phyloP scores from a whole-genome alignment of 2,113 vertebrate genomes.

The Rafetus swinhoei region DNA sequence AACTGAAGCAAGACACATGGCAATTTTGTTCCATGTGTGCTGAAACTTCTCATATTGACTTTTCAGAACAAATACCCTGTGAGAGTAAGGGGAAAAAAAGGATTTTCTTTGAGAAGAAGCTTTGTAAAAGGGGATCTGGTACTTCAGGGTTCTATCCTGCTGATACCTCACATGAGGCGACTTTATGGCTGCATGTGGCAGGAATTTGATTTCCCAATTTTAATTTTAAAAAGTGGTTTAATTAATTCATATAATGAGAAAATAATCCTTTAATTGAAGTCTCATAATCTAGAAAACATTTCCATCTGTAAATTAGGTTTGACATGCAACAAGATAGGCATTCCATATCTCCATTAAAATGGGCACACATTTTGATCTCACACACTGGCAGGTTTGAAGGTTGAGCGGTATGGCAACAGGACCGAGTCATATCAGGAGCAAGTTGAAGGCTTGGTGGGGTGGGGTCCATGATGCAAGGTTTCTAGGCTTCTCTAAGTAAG shows the following conservation, averaged over 20 bases:
- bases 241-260: neutral
- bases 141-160: neutral
- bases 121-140: neutral
- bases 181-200: neutral
- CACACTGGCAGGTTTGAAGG: neutral
- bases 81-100: neutral
- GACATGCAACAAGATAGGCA: neutral
- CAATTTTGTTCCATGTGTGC: neutral
- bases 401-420: neutral
- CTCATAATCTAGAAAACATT: neutral
- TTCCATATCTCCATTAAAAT: neutral
- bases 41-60: neutral
- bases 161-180: neutral
- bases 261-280: neutral
- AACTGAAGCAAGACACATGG: neutral
- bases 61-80: slow-evolving; percentile 29
- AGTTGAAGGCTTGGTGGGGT: neutral
- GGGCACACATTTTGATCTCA: neutral
- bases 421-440: neutral
- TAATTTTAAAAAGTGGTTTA: no score
- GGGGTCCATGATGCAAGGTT: neutral
- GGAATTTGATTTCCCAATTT: neutral
- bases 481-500: neutral
- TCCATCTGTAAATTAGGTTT: neutral
- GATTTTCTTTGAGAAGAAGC: neutral